A percentile compares a stretch with the other conserved stretches of the same genome.
Evolutionary conservation across 2,113 vertebrate genomes (phyloP).

Genomic region (Penelope pileata): DNA sequence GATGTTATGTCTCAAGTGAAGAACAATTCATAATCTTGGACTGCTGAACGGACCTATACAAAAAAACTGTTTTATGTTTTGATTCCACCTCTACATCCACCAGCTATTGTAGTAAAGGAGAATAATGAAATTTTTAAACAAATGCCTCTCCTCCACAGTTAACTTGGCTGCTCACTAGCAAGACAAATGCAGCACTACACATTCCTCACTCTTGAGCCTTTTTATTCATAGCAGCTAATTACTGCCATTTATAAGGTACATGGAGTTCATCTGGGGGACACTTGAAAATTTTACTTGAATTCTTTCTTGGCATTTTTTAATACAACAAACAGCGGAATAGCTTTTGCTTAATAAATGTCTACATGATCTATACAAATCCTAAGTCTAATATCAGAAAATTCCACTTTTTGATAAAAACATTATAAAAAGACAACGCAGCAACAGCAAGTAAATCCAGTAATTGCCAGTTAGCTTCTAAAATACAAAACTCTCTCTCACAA

Average conservation of each 20-base stretch:
- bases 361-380: rapidly evolving
- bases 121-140: neutral
- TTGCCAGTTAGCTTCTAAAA: conserved; percentile 3
- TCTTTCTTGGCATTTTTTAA: neutral
- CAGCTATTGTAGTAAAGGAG: neutral
- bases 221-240: neutral
- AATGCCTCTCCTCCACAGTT: neutral
- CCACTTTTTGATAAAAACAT: neutral
- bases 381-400: neutral
- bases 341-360: neutral
- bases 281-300: neutral
- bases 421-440: neutral
- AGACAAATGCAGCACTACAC: neutral
- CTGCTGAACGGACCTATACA: neutral
- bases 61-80: neutral
- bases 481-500: neutral
- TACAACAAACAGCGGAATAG: neutral
- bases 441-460: neutral
- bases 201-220: rapidly evolving
- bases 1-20: neutral
- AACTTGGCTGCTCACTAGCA: neutral
- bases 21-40: neutral
- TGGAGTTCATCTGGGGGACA: neutral
- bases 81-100: rapidly evolving
- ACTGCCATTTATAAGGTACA: neutral